Conservation (phyloP, 37 sponge, comb jelly and placozoan species). For the Chondrosia reniformis region DNA sequence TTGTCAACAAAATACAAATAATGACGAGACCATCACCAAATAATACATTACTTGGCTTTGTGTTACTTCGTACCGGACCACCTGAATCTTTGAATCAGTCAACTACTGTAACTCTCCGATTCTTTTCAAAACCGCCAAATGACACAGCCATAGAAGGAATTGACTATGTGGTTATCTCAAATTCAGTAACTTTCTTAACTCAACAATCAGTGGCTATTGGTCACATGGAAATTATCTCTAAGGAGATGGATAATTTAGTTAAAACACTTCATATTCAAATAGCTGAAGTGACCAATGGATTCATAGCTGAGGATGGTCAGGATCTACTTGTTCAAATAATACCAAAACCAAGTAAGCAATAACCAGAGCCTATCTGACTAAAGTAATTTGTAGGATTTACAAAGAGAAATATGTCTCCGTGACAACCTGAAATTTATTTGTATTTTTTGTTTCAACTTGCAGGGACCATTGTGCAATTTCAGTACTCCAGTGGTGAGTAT, state of each 20-base stretch:
- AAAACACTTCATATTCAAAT: not conserved
- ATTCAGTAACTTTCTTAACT: not conserved
- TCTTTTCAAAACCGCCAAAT: not conserved
- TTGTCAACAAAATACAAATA: no score
- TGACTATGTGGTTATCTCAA: not conserved
- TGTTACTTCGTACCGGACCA: not conserved
- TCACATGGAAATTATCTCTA: not conserved
- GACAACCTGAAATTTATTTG: no score
- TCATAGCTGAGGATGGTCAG: slow-evolving; percentile 1
- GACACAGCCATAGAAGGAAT: not conserved
- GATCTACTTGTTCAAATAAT: not conserved
- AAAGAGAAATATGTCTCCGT: no score
- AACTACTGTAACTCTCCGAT: not conserved
- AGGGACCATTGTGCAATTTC: not conserved
- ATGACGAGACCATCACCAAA: no score
- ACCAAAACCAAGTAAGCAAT: not conserved
- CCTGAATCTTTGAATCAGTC: not conserved
- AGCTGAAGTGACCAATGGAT: slow-evolving; percentile 1
- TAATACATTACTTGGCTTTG: no score
- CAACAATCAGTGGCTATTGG: not conserved
- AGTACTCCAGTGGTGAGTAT: not conserved
- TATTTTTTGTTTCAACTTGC: not conserved
- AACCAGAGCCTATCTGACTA: no score
- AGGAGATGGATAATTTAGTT: not conserved
- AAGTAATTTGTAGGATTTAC: no score